phyloP scores from a whole-genome alignment of 2,797 vertebrate species.

The Cossypha polioptera region DNA sequence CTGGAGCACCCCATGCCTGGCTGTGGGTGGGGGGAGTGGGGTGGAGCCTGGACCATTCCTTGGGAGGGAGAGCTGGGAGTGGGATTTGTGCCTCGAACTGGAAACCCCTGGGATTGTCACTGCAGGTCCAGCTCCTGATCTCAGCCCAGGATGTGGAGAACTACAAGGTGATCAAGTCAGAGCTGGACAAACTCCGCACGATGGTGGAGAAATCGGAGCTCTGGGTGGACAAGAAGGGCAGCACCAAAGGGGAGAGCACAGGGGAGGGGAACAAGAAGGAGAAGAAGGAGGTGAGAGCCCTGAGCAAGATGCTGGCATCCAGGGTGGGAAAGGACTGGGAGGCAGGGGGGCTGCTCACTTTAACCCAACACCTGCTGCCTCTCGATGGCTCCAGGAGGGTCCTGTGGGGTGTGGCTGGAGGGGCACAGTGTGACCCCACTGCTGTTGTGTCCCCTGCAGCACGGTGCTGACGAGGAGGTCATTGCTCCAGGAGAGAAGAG shows the following conservation, averaged over 20 bases:
- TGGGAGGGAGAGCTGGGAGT: not conserved
- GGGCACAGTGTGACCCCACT: not conserved
- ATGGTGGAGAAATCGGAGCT: conserved; percentile 98
- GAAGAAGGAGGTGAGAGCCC: conserved; percentile 80
- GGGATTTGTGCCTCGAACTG: not conserved
- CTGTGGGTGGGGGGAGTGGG: fast-evolving
- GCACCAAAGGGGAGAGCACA: conserved; percentile 73
- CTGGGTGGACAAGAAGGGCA: conserved; percentile 95
- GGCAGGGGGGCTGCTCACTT: not conserved
- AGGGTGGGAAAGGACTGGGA: fast-evolving
- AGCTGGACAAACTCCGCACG: conserved; percentile 90
- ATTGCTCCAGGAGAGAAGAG: conserved; percentile 81
- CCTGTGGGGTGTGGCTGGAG: not conserved
- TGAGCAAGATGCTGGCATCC: not conserved
- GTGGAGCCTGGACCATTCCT: not conserved
- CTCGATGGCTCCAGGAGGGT: fast-evolving
- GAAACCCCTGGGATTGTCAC: not conserved
- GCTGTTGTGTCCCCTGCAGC: conserved; percentile 39
- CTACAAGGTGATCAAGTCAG: conserved; percentile 93
- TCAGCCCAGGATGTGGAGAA: conserved; percentile 95
- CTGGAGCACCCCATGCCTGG: fast-evolving
- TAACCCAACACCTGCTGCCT: not conserved
- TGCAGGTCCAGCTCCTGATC: conserved; percentile 94
- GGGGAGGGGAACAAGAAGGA: conserved; percentile 86
- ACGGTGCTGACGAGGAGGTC: conserved; percentile 67